A percentile compares a stretch with the other conserved stretches of the same genome.
Evolutionary conservation across 2,888 invertebrate genomes (phyloP).

Genomic region (Zaprionus obscuricornis): DNA sequence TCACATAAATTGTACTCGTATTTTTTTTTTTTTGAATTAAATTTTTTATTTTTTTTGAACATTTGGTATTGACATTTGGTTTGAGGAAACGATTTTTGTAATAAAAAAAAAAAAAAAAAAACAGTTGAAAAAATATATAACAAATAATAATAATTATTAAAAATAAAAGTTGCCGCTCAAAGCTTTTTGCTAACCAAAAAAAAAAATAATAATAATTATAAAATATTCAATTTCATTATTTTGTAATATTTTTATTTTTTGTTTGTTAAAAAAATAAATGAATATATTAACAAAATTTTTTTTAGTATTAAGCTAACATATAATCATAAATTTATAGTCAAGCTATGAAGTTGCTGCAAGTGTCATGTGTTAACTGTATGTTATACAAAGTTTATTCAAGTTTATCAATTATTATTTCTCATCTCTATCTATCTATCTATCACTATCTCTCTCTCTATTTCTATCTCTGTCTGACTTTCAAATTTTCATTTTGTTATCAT

Average conservation of each 20-base stretch:
- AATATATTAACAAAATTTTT: no score
- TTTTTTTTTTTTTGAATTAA: no score
- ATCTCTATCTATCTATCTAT: constrained; percentile 20
- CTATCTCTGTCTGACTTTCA: constrained; percentile 15
- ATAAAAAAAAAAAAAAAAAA: constrained; percentile 15
- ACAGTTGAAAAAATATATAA: not conserved
- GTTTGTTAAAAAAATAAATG: constrained; percentile 30
- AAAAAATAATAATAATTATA: constrained; percentile 20
- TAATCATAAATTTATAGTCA: constrained; percentile 77
- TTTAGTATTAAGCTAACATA: constrained; percentile 71
- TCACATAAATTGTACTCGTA: constrained; percentile 32
- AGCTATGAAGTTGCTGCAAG: constrained; percentile 84
- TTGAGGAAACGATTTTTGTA: constrained; percentile 81
- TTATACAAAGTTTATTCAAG: constrained; percentile 39
- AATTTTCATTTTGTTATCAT: constrained; percentile 1
- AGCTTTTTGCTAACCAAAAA: constrained; percentile 39
- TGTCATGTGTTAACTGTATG: constrained; percentile 60
- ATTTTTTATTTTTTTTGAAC: not conserved
- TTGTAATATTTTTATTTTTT: constrained; percentile 39
- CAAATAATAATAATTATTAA: no score
- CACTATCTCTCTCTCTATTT: constrained; percentile 13
- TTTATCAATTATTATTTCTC: constrained; percentile 26
- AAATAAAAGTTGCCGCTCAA: constrained; percentile 30
- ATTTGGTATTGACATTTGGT: constrained; percentile 60
- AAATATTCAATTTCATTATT: constrained; percentile 22